These are phyloP conservation scores for Anoplophora glabripennis DNA, from an alignment of 1,140 invertebrate species.

Conservation along the genomic window DNA sequence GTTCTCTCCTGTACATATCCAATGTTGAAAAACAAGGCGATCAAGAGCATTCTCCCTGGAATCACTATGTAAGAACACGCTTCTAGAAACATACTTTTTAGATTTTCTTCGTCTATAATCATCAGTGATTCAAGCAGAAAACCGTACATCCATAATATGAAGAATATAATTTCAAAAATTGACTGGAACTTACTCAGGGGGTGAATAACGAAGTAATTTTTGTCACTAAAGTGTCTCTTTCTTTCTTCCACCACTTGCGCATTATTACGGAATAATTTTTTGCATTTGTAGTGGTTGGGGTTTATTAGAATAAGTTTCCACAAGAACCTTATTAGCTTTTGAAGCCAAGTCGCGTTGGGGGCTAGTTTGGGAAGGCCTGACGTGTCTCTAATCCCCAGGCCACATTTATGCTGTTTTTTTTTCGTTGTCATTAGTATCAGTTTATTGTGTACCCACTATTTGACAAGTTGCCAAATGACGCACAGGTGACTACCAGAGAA, in stretches of 20 bases:
- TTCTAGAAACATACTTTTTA: no score
- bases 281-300: slow-evolving; percentile 10
- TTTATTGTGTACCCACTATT: no score
- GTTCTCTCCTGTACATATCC: slow-evolving; percentile 22
- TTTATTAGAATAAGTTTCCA: slow-evolving; percentile 18
- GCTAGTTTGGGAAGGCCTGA: slow-evolving; percentile 6
- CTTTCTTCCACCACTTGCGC: slow-evolving; percentile 17
- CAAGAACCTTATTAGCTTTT: slow-evolving; percentile 5
- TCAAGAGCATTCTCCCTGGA: not conserved
- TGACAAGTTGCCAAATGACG: no score
- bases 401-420: no score
- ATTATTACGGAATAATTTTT: slow-evolving; percentile 17
- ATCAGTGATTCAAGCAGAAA: no score
- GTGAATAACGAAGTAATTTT: slow-evolving; percentile 17
- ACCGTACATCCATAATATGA: not conserved
- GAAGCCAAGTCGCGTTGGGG: slow-evolving; percentile 17
- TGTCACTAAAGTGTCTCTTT: slow-evolving; percentile 15
- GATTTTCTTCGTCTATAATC: not conserved
- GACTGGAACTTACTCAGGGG: slow-evolving; percentile 21
- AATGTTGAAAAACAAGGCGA: slow-evolving; percentile 11
- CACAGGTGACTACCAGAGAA: no score
- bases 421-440: no score
- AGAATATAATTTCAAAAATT: slow-evolving; percentile 17
- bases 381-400: no score
- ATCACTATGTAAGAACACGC: not conserved